Base-by-base conservation (phyloP, 1,140 invertebrate species). In the Aphaenogaster rudis region DNA sequence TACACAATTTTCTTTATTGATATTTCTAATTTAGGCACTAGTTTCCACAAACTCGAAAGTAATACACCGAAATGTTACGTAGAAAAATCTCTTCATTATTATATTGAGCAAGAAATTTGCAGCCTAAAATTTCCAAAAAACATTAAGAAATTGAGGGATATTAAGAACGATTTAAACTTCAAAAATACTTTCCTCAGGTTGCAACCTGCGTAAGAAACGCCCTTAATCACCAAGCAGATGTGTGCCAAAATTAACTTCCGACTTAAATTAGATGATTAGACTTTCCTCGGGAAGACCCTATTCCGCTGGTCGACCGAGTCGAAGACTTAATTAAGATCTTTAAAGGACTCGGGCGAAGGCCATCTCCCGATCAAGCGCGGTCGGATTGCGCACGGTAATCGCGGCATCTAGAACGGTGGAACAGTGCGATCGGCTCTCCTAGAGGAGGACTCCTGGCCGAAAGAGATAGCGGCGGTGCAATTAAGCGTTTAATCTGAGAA, bases 401-500 rank as follows among this genome's bases (percentile, higher is more conserved):
- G 69, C 80, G 45, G 80, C 69, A 84, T 86, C 82, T 79, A 36
- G 74, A 67, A 45, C 17, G 59, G 48, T 42, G 48, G 80, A 74
- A 74, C 42, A 74, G 80, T 48, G 67, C 36, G 72, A 79, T 52
- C 82, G 76, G 61, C 28, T 52, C 17, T 15, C n/a, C 42, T 61
- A 28, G 69, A 82, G 54, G n/a, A 64, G 50, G 64, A 39, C 52
- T 72, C 54, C 86, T 79, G 84, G 76, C 52, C 84, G 79, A 88
- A 91, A 88, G 89, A 90, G 89, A 87, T 88, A 90, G 61, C 85
- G 21, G 28, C 74, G 50, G 84, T 80, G 89, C 90, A 92, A 93
- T 94, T 94, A 93, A 94, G 90, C 90, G 91, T 93, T 90, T 93
- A 92, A 93, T 93, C 90, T 88, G 77, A 88, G 91, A 93, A 93